Conservation (phyloP, 2,113 vertebrate species). For the Phaethornis superciliosus region DNA sequence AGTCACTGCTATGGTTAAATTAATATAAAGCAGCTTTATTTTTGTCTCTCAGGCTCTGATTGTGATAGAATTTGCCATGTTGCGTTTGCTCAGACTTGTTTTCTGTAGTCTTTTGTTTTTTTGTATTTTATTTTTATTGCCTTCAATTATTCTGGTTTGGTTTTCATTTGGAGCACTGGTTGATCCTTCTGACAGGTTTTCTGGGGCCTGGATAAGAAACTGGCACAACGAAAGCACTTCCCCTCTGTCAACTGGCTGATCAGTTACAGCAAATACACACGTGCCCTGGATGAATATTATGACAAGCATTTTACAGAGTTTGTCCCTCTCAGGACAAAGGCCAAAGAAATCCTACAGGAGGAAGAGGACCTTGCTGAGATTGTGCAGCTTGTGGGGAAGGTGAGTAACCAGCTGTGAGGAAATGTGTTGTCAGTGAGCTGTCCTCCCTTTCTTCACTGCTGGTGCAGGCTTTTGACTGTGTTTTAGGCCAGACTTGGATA, state of each 20-base stretch:
- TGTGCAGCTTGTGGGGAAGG: conserved; percentile 98
- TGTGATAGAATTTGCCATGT: background rate
- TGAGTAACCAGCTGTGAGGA: conserved; percentile 43
- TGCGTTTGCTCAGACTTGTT: background rate
- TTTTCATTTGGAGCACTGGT: background rate
- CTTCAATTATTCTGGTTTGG: background rate
- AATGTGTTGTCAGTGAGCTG: background rate
- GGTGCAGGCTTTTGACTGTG: background rate
- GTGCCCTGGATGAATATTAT: conserved; percentile 94
- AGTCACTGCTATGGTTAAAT: background rate
- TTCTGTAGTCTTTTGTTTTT: background rate
- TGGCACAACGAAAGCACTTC: conserved; percentile 97
- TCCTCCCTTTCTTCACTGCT: background rate
- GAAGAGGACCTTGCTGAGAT: conserved; percentile 98
- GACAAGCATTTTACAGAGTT: conserved; percentile 98
- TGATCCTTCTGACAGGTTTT: conserved; percentile 84
- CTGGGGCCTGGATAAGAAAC: conserved; percentile 98
- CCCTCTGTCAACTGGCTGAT: conserved; percentile 98
- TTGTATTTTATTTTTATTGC: background rate
- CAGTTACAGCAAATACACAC: conserved; percentile 97
- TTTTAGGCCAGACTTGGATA: background rate
- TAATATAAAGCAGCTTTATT: background rate
- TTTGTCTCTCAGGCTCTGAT: background rate
- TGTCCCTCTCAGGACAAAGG: conserved; percentile 93
- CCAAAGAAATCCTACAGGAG: conserved; percentile 97